phyloP scores from a whole-genome alignment of 2,888 invertebrate species.

The Drosophila cyrtoloma region DNA sequence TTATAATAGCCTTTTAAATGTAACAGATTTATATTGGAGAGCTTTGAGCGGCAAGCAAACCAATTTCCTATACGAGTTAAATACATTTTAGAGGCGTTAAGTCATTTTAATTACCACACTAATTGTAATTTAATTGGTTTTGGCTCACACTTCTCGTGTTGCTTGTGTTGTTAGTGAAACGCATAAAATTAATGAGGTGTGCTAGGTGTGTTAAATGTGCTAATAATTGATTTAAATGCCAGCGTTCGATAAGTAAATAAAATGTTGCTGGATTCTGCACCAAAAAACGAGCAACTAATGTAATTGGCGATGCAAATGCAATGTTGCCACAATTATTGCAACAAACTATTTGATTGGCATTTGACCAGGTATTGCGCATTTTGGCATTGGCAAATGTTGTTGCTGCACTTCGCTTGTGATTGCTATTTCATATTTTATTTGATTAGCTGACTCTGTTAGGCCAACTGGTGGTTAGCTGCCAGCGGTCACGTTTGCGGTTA shows the following conservation, averaged over 20 bases:
- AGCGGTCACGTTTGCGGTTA: conserved; percentile 36
- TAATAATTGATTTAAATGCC: conserved; percentile 50
- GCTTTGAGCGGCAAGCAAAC: neutral
- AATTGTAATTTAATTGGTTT: conserved; percentile 55
- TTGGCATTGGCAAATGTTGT: conserved; percentile 1
- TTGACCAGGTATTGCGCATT: conserved; percentile 27
- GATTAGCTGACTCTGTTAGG: conserved; percentile 41
- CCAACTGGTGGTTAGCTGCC: conserved; percentile 21
- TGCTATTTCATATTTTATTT: conserved; percentile 55
- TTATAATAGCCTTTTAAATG: neutral
- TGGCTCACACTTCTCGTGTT: conserved; percentile 1
- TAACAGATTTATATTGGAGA: neutral
- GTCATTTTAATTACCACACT: conserved; percentile 40
- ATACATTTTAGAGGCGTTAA: conserved; percentile 3
- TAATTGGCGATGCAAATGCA: conserved; percentile 27
- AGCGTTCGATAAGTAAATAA: neutral
- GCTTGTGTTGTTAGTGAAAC: conserved; percentile 5
- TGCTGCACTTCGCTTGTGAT: conserved; percentile 15
- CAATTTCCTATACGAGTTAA: neutral
- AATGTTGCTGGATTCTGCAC: conserved; percentile 7
- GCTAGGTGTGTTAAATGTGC: conserved; percentile 25
- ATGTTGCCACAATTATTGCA: conserved; percentile 26
- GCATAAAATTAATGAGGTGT: conserved; percentile 52
- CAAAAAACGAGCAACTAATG: conserved; percentile 12
- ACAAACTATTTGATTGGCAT: conserved; percentile 21